Evolutionary conservation across 1,140 invertebrate genomes (phyloP), one percentile per base, ranked within the genome.

Genomic region (Mamestra configurata): DNA sequence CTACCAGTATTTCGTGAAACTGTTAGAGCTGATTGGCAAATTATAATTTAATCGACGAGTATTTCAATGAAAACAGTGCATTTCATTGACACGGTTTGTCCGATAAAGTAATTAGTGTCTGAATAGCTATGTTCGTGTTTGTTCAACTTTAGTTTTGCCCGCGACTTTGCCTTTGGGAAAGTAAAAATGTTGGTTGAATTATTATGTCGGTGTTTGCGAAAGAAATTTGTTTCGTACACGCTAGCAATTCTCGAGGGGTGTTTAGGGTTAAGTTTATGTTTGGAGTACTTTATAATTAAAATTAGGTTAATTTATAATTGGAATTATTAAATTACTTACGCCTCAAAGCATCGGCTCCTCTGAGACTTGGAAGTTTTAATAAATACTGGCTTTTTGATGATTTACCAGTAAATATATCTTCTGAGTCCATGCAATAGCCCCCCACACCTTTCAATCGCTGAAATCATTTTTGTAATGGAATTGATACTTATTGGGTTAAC

Each of bases 11-110:
- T 81, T 79, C 76, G 55, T 43, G 13, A 37, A 43, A 68, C 81
- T 57, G 79, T 85, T 87, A 85, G 83, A 71, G 71, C 79, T 79
- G 81, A 87, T 87, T 84, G 85, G 77, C 68, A 82, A 87, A 85
- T 87, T 82, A 82, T 87, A 84, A 87, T 84, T 84, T 76, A 86
- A 87, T 87, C 73, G 27, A 64, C 49, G 31, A 57, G 40, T 79
- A 72, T 46, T 77, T 73, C 68, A 79, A 55, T 64, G 81, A 76
- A 79, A 79, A 82, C 55, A 82, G 22, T 57, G 61, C 24, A 77
- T 53, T 77, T 77, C 71, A 73, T 76, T 61, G 55, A 76, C 40
- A 61, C 73, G 55, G 55, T 76, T 73, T 43, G 13, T 27, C 43
- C 31, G 35, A 73, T 73, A 73, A 57, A 57, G 71, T 73, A 57